Conservation (phyloP, 1,140 invertebrate species). For the Drosophila novamexicana region DNA sequence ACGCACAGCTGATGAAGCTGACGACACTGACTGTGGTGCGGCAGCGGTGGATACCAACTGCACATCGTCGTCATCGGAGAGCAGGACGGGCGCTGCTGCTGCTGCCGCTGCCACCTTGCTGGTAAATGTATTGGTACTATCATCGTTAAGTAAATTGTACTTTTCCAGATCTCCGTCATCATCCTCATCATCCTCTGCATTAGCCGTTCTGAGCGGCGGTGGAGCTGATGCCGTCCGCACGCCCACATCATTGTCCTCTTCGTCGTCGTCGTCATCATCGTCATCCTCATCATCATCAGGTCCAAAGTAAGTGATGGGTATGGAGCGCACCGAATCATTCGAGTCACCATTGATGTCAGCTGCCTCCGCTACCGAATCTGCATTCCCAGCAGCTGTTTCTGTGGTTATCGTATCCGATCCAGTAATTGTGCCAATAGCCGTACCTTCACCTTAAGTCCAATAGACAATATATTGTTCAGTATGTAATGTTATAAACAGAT, state of each 20-base stretch:
- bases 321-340: slow-evolving; percentile 76
- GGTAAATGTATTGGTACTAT: slow-evolving; percentile 69
- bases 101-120: slow-evolving; percentile 41
- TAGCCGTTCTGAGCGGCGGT: not conserved
- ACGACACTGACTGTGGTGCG: not conserved
- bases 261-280: not conserved
- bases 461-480: not conserved
- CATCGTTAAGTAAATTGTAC: slow-evolving; percentile 72
- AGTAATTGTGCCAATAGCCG: not conserved
- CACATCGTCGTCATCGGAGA: slow-evolving; percentile 79
- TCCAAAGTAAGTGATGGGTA: slow-evolving; percentile 82
- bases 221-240: not conserved
- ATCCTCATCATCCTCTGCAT: slow-evolving; percentile 55
- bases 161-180: slow-evolving; percentile 64
- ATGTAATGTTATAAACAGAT: not conserved
- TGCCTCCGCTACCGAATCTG: slow-evolving; percentile 17
- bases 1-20: slow-evolving; percentile 6
- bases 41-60: slow-evolving; percentile 56
- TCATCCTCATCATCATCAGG: slow-evolving; percentile 76
- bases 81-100: slow-evolving; percentile 43
- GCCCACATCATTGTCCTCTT: not conserved
- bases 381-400: not conserved
- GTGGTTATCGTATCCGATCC: not conserved
- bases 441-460: slow-evolving; percentile 35
- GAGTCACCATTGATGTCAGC: slow-evolving; percentile 56